Evolutionary conservation across 2,113 vertebrate species (phyloP).

Genomic region (Sorex fumeus): DNA sequence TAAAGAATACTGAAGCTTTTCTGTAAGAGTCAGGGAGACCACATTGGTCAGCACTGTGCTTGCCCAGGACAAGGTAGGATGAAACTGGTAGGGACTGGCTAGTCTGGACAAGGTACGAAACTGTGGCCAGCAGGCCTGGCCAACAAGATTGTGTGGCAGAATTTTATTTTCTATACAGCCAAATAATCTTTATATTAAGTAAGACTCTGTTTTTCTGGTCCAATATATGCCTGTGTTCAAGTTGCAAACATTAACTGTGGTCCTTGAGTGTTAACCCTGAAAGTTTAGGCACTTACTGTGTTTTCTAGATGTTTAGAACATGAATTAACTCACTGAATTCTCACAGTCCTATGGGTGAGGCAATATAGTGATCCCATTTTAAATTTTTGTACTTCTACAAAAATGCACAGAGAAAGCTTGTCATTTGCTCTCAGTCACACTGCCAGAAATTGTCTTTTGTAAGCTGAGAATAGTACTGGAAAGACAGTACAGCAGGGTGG

Average conservation of each 20-base stretch:
- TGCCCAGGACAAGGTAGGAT: conserved; percentile 62
- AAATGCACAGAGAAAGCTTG: background rate
- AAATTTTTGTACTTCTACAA: too few species aligned
- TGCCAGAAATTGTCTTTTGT: background rate
- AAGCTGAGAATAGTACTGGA: background rate
- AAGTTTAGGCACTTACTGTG: background rate
- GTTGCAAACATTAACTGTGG: background rate
- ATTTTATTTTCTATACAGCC: background rate
- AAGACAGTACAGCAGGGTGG: too few species aligned
- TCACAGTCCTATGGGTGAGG: background rate
- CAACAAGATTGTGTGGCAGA: background rate
- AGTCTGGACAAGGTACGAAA: background rate
- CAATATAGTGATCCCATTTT: background rate
- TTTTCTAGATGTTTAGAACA: background rate
- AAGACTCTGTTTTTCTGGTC: conserved; percentile 18
- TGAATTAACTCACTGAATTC: background rate
- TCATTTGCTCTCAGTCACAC: conserved; percentile 14
- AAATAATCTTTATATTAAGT: background rate
- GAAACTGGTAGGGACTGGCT: background rate
- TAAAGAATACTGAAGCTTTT: conserved; percentile 52
- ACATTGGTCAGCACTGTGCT: background rate
- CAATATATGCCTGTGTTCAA: background rate
- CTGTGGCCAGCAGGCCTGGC: background rate
- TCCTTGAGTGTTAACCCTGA: background rate
- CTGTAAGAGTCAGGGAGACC: conserved; percentile 2